These are phyloP conservation scores for Falco punctatus DNA, from an alignment of 2,113 vertebrate genomes.

Conservation along the genomic window DNA sequence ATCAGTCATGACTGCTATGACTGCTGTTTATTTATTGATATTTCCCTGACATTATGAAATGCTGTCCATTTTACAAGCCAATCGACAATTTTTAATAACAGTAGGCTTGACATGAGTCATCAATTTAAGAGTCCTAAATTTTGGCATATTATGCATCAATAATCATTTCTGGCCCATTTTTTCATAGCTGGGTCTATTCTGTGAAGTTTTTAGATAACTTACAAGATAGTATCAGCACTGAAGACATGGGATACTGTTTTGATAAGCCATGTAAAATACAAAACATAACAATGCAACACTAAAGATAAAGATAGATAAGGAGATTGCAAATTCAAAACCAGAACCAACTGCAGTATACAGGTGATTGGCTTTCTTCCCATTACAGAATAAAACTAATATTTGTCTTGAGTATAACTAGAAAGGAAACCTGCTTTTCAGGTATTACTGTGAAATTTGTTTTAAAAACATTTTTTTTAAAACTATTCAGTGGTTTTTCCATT, in stretches of 20 bases:
- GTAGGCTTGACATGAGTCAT: background rate
- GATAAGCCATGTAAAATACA: background rate
- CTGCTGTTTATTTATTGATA: background rate
- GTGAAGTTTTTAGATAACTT: background rate
- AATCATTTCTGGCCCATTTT: background rate
- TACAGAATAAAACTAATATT: background rate
- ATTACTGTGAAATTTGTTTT: background rate
- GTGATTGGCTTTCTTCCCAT: background rate
- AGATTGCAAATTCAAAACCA: background rate
- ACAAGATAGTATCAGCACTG: background rate
- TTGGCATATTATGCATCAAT: background rate
- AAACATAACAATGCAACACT: background rate
- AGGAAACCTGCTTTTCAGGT: background rate
- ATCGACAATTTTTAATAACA: background rate
- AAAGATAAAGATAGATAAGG: background rate
- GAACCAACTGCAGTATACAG: background rate
- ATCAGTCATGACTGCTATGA: background rate
- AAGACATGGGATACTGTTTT: background rate
- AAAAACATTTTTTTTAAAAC: background rate
- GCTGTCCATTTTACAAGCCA: background rate
- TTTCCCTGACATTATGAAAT: constrained; percentile 1
- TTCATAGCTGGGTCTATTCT: background rate
- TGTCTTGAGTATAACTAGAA: background rate
- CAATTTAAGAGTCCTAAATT: background rate
- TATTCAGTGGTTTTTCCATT: background rate